These are phyloP conservation scores for Siniperca scherzeri DNA, from an alignment of 2,797 vertebrate genomes.

Conservation along the genomic window DNA sequence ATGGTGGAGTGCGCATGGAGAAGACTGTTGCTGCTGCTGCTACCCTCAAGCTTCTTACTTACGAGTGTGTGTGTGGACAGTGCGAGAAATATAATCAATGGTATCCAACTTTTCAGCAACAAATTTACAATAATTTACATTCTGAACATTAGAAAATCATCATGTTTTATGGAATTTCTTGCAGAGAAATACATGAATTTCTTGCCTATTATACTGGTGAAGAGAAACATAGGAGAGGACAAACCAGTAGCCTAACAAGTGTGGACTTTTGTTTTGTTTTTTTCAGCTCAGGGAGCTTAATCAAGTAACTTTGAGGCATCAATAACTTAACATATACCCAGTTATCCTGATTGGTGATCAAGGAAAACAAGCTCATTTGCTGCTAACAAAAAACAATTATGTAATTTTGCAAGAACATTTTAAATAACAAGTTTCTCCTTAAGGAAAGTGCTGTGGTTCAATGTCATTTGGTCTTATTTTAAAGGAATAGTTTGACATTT, in stretches of 20 bases:
- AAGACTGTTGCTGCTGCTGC: conserved; percentile 25
- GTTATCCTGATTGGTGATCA: not conserved
- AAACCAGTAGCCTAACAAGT: not conserved
- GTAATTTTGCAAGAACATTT: not conserved
- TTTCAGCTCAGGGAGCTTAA: not conserved
- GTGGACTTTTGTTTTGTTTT: not conserved
- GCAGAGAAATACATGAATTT: not conserved
- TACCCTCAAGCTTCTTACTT: conserved; percentile 26
- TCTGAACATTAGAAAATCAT: conserved; percentile 4
- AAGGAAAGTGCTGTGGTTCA: not conserved
- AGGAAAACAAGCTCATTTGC: not conserved
- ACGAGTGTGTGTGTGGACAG: conserved; percentile 21
- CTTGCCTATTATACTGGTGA: not conserved
- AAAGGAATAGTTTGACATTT: not conserved
- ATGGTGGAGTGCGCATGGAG: conserved; percentile 46
- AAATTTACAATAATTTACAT: conserved; percentile 9
- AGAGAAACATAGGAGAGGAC: not conserved
- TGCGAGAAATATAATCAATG: conserved; percentile 44
- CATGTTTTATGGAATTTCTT: not conserved
- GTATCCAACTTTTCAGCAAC: conserved; percentile 39
- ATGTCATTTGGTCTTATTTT: not conserved
- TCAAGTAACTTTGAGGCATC: not conserved
- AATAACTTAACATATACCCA: not conserved
- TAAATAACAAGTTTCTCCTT: not conserved
- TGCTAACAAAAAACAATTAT: not conserved